phyloP scores from a whole-genome alignment of 1,140 invertebrate species.

The Pseudomyrmex gracilis region DNA sequence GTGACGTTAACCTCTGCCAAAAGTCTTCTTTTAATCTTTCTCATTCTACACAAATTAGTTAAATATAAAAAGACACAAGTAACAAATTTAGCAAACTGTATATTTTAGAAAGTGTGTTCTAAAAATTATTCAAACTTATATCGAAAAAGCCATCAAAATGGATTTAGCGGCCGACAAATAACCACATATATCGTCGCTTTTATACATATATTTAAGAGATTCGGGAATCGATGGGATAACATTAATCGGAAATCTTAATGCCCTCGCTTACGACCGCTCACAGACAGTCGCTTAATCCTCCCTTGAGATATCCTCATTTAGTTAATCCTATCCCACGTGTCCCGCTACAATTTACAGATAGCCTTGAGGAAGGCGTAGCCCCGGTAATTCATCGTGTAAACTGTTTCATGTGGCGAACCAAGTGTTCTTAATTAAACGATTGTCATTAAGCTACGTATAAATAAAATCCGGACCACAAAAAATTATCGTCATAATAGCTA shows the following conservation, averaged over 20 bases:
- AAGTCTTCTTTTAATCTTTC: no score
- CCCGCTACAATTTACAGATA: constrained; percentile 55
- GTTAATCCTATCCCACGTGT: constrained; percentile 70
- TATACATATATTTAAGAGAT: constrained; percentile 15
- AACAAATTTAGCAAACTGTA: no score
- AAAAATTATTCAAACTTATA: background rate
- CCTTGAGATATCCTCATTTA: constrained; percentile 74
- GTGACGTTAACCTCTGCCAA: no score
- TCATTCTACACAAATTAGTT: no score
- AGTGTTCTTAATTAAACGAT: constrained; percentile 38
- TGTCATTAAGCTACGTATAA: constrained; percentile 21
- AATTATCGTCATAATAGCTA: background rate
- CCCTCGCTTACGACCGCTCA: constrained; percentile 71
- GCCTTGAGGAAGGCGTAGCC: constrained; percentile 47
- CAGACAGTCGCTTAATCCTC: constrained; percentile 77
- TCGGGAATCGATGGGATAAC: constrained; percentile 56
- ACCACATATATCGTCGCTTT: background rate
- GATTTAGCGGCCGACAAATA: background rate
- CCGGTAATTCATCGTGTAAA: constrained; percentile 45
- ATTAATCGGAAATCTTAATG: constrained; percentile 77
- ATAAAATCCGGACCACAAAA: background rate
- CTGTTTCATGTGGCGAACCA: constrained; percentile 36
- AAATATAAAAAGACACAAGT: no score
- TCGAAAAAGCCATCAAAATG: background rate
- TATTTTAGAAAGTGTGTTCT: no score